Evolutionary conservation across 1,140 invertebrate genomes (phyloP).

Genomic region (Leptoteleia sp.): DNA sequence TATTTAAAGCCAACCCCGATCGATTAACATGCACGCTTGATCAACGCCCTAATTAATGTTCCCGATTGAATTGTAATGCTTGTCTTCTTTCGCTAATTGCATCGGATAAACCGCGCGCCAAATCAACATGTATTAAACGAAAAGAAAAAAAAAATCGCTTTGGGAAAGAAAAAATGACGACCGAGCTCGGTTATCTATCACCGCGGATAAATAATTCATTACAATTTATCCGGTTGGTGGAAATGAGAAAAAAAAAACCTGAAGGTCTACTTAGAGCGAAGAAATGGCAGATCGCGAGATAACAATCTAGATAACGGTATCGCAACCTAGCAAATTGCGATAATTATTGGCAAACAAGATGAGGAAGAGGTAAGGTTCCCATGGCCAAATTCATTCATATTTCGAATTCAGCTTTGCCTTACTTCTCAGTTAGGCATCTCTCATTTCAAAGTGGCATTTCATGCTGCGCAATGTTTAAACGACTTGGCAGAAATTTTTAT

Average conservation of each 20-base stretch:
- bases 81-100: constrained; percentile 15
- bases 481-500: too few species aligned
- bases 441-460: too few species aligned
- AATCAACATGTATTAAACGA: background rate
- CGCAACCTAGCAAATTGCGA: constrained; percentile 44
- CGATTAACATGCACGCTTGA: constrained; percentile 9
- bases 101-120: background rate
- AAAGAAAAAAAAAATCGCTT: background rate
- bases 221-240: constrained; percentile 17
- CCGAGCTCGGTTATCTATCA: constrained; percentile 22
- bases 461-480: too few species aligned
- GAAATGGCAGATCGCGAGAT: constrained; percentile 38
- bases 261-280: constrained; percentile 32
- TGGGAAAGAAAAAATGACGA: background rate
- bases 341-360: constrained; percentile 33
- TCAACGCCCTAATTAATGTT: constrained; percentile 9
- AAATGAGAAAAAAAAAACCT: constrained; percentile 23
- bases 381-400: background rate
- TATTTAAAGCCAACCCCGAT: constrained; percentile 5
- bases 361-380: background rate
- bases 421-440: too few species aligned
- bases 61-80: constrained; percentile 17
- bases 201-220: constrained; percentile 45
- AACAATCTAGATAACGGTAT: constrained; percentile 46
- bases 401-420: too few species aligned